Conservation (phyloP, 2,888 invertebrate species). For the Agrypnus murinus region DNA sequence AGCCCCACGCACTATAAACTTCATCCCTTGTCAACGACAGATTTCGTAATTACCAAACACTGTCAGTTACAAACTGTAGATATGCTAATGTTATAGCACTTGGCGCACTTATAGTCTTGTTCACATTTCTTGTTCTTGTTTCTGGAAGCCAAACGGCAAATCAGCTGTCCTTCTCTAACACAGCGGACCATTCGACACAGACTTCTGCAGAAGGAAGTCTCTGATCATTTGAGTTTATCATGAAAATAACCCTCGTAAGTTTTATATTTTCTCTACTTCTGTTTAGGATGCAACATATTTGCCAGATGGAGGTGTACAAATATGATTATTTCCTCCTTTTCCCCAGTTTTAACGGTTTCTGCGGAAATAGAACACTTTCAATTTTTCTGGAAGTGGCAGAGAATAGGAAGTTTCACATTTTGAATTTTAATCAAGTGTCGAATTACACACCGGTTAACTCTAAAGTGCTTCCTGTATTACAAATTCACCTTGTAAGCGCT, state of each 20-base stretch:
- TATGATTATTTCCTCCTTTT: not conserved
- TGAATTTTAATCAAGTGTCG: slow-evolving; percentile 15
- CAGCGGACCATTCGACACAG: not conserved
- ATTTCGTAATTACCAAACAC: slow-evolving; percentile 51
- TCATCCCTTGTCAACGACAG: slow-evolving; percentile 49
- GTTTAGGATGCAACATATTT: not conserved
- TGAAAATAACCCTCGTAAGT: not conserved
- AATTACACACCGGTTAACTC: not conserved
- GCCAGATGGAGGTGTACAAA: not conserved
- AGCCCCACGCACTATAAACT: slow-evolving; percentile 46
- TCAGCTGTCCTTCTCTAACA: slow-evolving; percentile 20
- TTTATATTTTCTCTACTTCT: slow-evolving; percentile 15
- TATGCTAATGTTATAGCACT: slow-evolving; percentile 51
- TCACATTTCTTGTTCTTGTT: slow-evolving; percentile 47
- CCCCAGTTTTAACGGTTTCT: too few relatives aligned
- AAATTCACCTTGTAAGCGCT: not conserved
- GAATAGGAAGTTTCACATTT: slow-evolving; percentile 6
- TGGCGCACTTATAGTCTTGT: slow-evolving; percentile 47
- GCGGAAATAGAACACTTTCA: too few relatives aligned
- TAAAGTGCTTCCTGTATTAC: not conserved
- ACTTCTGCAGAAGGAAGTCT: not conserved
- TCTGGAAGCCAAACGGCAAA: slow-evolving; percentile 21
- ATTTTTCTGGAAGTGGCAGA: too few relatives aligned
- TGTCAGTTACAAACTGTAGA: slow-evolving; percentile 50
- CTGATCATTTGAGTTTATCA: not conserved